Conservation (phyloP, 2,797 vertebrate species). For the Philypnodon macrostomus region DNA sequence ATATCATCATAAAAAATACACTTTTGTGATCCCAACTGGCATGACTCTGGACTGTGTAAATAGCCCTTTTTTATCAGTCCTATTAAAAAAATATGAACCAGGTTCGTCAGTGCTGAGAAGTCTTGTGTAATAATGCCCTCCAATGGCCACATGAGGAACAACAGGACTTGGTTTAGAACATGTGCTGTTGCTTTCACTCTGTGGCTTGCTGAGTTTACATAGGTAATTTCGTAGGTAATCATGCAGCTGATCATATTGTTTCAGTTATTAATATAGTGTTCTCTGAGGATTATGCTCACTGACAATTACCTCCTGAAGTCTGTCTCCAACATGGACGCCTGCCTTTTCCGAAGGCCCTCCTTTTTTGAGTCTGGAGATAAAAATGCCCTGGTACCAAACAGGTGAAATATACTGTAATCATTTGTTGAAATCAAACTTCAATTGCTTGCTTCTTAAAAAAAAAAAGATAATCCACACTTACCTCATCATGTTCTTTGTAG, state of each 20-base stretch:
- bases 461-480: too few relatives aligned
- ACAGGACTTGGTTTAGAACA: slow-evolving; percentile 5
- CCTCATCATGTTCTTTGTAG: slow-evolving; percentile 84
- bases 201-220: too few relatives aligned
- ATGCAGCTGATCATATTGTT: too few relatives aligned
- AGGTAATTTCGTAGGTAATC: too few relatives aligned
- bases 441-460: background rate
- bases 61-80: too few relatives aligned
- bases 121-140: slow-evolving; percentile 56
- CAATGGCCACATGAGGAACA: slow-evolving; percentile 51
- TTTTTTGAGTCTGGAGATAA: slow-evolving; percentile 76
- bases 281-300: too few relatives aligned
- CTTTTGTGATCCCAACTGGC: background rate
- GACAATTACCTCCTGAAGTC: slow-evolving; percentile 75
- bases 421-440: background rate
- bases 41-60: too few relatives aligned
- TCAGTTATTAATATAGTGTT: too few relatives aligned
- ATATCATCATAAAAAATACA: slow-evolving; percentile 3
- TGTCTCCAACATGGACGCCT: slow-evolving; percentile 74
- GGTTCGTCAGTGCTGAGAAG: too few relatives aligned
- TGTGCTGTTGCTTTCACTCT: background rate
- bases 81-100: too few relatives aligned
- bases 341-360: slow-evolving; percentile 76
- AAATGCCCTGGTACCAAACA: slow-evolving; percentile 69
- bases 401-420: background rate